These are phyloP conservation scores for Stratiolaelaps scimitus DNA, from an alignment of 1,140 invertebrate species.

Conservation along the genomic window DNA sequence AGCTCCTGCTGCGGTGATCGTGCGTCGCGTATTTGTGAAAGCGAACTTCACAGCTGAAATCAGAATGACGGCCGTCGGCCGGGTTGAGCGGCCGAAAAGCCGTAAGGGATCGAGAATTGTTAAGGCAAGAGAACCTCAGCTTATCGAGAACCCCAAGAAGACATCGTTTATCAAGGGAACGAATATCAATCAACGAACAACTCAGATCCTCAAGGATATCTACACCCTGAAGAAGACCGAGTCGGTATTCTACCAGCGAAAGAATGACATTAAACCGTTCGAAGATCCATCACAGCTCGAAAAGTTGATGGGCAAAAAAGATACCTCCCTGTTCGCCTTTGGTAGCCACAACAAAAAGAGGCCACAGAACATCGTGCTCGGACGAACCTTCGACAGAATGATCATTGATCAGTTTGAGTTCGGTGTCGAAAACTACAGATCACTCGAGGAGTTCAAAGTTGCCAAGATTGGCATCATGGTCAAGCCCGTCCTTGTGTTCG, in stretches of 20 bases:
- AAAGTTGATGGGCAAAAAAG: slow-evolving; percentile 68
- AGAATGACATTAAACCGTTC: slow-evolving; percentile 44
- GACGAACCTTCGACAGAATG: slow-evolving; percentile 71
- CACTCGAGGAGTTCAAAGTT: slow-evolving; percentile 62
- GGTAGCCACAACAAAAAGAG: slow-evolving; percentile 85
- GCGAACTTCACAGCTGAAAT: no score
- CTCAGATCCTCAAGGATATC: slow-evolving; percentile 70
- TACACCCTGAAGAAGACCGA: slow-evolving; percentile 73
- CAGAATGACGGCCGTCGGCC: slow-evolving; percentile 1
- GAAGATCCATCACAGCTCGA: slow-evolving; percentile 49
- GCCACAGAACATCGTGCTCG: slow-evolving; percentile 76
- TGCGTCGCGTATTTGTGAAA: no score
- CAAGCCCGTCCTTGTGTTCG: slow-evolving; percentile 84
- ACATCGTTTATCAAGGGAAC: slow-evolving; percentile 70
- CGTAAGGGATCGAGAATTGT: slow-evolving; percentile 72
- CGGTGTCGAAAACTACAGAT: slow-evolving; percentile 66
- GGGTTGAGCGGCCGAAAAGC: slow-evolving; percentile 52
- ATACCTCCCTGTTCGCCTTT: slow-evolving; percentile 76
- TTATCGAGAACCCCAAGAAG: slow-evolving; percentile 74
- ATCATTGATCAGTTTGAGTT: slow-evolving; percentile 94
- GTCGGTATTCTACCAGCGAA: slow-evolving; percentile 53
- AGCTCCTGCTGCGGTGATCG: no score
- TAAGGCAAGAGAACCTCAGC: slow-evolving; percentile 64
- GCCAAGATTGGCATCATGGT: slow-evolving; percentile 63
- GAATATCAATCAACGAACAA: slow-evolving; percentile 61